Base-by-base conservation (phyloP, 2,113 vertebrate genomes). In the Leucosticte australis region DNA sequence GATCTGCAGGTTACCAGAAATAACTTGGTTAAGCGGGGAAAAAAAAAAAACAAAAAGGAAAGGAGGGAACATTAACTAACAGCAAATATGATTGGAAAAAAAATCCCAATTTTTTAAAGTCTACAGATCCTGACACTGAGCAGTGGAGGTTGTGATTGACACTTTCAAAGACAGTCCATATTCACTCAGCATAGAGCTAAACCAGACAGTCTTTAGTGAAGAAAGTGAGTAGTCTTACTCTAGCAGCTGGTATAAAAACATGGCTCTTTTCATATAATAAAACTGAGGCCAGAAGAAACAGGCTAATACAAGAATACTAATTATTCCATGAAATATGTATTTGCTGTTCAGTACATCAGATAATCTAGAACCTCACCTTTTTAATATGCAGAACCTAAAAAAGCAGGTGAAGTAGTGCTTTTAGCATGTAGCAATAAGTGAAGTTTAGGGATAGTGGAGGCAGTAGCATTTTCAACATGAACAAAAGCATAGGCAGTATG, bases 81-180 rank as follows among this genome's bases (percentile, higher is more conserved):
- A 74, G 30, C 31, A 59, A 6, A 55, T 47, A n/a, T 15, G 15
- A 59, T 0, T 73, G 28, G 24, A 13, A 74, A 47, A 60, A 64
- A n/a, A 27, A 1, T 1, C 19, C 9, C 39, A 5, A 0, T 24
- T 30, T 78, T 49, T 57, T 44, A 1, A 82, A 69, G 41, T 21
- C 10, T 33, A 12, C 46, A 83, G 27, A 4, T 59, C 35, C 7
- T 11, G 14, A 30, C 44, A 11, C 31, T 53, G 41, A 80, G 28
- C 46, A 59, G n/a, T 10, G 7, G 33, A 33, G 35, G 30, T 30
- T 56, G 31, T 20, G 41, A 63, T 1, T 71, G 50, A 23, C n/a
- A 30, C 33, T 60, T 73, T 23, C n/a, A 90, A 1, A 42, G 23
- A 30, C 0, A 15, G 26, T n/a, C 46, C 10, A 3, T 79, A 70